These are phyloP conservation scores for Dasyurus viverrinus DNA, from an alignment of 2,113 vertebrate species.

Conservation along the genomic window DNA sequence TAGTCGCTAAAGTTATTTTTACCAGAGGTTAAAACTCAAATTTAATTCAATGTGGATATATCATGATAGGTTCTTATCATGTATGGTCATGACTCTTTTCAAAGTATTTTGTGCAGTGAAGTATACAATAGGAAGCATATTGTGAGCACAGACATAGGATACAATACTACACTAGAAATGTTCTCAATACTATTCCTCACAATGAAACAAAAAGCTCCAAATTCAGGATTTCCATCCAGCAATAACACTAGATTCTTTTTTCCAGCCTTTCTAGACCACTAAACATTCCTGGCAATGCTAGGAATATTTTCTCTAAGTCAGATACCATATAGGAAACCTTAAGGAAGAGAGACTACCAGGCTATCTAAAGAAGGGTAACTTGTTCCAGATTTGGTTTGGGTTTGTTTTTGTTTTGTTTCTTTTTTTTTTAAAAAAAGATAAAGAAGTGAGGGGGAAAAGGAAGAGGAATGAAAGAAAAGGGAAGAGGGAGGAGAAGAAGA, in stretches of 20 bases:
- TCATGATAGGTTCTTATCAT: constrained; percentile 51
- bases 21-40: constrained; percentile 68
- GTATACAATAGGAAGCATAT: constrained; percentile 29
- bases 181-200: neutral
- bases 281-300: neutral
- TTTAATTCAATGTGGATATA: constrained; percentile 44
- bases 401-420: neutral
- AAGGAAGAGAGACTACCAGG: neutral
- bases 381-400: neutral
- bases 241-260: neutral
- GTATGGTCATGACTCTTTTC: constrained; percentile 46
- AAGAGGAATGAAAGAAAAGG: neutral
- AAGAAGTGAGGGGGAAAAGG: no score
- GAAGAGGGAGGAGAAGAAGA: neutral
- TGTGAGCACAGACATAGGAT: constrained; percentile 5
- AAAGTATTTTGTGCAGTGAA: neutral
- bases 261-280: neutral
- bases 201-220: constrained; percentile 16
- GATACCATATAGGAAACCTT: neutral
- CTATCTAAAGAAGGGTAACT: neutral
- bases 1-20: constrained; percentile 60
- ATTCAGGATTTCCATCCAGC: neutral
- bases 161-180: neutral
- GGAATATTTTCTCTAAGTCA: neutral
- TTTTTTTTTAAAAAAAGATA: neutral